Percentiles rank a stretch among this genome's conserved stretches.
Evolutionary conservation across 2,888 invertebrate genomes (phyloP).

Genomic region (Aphidius colemani): DNA sequence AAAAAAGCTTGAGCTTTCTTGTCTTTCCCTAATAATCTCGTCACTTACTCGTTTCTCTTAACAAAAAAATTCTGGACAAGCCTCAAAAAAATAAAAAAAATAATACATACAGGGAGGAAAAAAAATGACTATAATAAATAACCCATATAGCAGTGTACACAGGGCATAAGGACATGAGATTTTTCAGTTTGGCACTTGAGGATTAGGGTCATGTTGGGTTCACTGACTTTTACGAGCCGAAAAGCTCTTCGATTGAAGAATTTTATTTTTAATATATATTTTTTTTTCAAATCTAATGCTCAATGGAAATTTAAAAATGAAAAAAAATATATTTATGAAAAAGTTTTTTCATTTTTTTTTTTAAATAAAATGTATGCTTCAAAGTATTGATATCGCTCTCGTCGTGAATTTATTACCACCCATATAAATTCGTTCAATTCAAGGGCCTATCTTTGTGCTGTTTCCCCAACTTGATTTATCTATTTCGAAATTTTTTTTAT

Average conservation of each 20-base stretch:
- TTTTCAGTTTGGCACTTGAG: conserved; percentile 3
- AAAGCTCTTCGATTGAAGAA: conserved; percentile 24
- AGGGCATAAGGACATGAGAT: not conserved
- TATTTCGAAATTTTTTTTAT: not conserved
- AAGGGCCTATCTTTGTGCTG: conserved; percentile 26
- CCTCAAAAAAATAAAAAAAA: too few species aligned
- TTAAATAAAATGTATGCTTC: conserved; percentile 23
- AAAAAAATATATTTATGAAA: not conserved
- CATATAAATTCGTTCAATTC: conserved; percentile 25
- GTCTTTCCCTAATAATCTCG: conserved; percentile 4
- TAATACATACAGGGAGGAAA: too few species aligned
- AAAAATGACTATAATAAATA: too few species aligned
- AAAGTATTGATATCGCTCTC: conserved; percentile 26
- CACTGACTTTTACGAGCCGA: conserved; percentile 16
- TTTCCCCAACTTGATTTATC: conserved; percentile 22
- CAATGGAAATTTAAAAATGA: not conserved
- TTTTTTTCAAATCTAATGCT: conserved; percentile 1
- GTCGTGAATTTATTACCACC: conserved; percentile 20
- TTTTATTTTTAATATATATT: not conserved
- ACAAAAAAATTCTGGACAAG: not conserved
- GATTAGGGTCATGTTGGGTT: conserved; percentile 10
- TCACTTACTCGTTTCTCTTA: not conserved
- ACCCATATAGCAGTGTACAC: too few species aligned
- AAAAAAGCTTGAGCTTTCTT: not conserved
- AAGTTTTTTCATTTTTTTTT: not conserved